A percentile compares a stretch with the other conserved stretches of the same genome.
phyloP scores from a whole-genome alignment of 2,797 vertebrate species.

The Loris lydekkerianus region DNA sequence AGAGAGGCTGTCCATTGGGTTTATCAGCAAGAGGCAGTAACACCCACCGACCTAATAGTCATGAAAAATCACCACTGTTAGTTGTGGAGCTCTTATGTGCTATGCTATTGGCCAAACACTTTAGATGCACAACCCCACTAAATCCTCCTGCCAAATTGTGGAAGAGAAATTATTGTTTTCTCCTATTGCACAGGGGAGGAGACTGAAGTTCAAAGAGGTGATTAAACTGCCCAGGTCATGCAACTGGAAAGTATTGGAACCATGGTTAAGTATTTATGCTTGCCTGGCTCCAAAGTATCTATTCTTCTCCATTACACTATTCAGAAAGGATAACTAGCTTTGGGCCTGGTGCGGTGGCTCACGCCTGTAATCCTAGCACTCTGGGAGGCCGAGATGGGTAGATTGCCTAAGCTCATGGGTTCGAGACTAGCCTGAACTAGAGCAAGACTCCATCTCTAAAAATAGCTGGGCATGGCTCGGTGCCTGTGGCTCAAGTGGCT shows the following conservation, averaged over 20 bases:
- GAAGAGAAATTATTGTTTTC: neutral
- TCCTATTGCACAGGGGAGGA: neutral
- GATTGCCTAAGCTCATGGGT: no score
- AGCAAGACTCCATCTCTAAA: no score
- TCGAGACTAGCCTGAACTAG: no score
- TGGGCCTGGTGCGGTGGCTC: no score
- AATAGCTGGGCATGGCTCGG: no score
- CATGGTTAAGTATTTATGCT: neutral
- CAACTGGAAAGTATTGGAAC: neutral
- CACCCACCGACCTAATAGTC: neutral
- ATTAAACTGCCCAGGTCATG: neutral
- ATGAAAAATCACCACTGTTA: neutral
- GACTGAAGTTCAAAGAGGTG: neutral
- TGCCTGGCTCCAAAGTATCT: neutral
- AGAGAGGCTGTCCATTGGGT: neutral
- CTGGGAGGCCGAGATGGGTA: no score
- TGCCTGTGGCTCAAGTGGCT: no score
- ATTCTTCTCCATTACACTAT: neutral
- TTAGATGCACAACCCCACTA: neutral
- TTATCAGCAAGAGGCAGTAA: neutral
- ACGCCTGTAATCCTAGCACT: no score
- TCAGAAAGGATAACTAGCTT: neutral
- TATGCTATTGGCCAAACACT: neutral
- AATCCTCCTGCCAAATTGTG: neutral
- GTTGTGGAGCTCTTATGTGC: neutral